A percentile compares a stretch with the other conserved stretches of the same genome.
Conservation (phyloP, 2,113 vertebrate genomes). For the Gavia stellata region DNA sequence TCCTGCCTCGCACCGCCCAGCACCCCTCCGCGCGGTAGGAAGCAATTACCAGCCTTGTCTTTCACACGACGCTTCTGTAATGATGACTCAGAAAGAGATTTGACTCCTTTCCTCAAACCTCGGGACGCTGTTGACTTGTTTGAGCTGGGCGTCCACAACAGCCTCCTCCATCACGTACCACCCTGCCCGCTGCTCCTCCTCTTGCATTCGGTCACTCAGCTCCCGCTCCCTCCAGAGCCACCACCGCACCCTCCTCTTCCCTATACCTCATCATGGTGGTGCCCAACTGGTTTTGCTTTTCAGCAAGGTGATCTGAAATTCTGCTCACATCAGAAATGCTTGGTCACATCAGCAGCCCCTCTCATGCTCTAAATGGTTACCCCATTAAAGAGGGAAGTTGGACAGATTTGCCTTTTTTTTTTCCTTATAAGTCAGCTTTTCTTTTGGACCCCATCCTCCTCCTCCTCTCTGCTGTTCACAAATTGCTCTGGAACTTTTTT, state of each 20-base stretch:
- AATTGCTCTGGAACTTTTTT: not conserved
- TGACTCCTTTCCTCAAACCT: not conserved
- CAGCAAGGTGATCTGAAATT: not conserved
- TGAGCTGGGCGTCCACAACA: not conserved
- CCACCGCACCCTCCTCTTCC: not conserved
- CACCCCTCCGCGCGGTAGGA: not conserved
- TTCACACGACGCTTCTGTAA: not conserved
- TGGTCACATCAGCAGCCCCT: not conserved
- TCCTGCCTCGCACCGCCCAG: not conserved
- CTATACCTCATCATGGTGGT: accelerated
- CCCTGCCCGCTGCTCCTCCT: not conserved
- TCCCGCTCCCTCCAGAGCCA: not conserved
- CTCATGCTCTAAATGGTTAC: not conserved
- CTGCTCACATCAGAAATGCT: not conserved
- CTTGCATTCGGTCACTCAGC: accelerated
- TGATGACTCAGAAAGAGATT: not conserved
- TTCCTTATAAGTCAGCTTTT: not conserved
- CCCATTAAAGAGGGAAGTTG: not conserved
- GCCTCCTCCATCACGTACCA: accelerated
- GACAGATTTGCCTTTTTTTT: not conserved
- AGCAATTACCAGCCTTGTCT: not conserved
- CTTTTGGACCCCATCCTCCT: not conserved
- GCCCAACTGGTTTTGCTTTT: not conserved
- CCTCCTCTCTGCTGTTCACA: not conserved
- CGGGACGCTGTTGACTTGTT: accelerated